Conservation (phyloP, 1,140 invertebrate species). For the Harpegnathos saltator region DNA sequence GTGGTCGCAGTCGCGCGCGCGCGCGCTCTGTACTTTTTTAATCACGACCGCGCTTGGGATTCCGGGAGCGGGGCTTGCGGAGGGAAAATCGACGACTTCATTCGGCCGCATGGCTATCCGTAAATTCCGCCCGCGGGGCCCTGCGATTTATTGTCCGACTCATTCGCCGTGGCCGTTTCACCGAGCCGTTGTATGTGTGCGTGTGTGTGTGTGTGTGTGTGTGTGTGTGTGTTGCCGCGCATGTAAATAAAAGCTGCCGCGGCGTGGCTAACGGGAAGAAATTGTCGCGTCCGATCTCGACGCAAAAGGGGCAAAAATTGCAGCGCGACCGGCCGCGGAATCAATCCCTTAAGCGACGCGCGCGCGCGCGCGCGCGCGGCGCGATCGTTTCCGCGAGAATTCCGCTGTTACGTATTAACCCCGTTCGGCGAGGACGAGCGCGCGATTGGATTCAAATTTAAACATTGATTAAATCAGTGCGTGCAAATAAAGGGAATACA, state of each 20-base stretch:
- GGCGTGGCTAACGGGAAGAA: conserved; percentile 31
- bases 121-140: conserved; percentile 29
- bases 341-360: neutral
- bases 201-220: too few relatives aligned
- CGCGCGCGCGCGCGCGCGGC: too few relatives aligned
- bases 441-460: conserved; percentile 54
- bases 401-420: conserved; percentile 41
- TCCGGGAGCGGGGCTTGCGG: conserved; percentile 3
- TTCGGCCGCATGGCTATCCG: conserved; percentile 21
- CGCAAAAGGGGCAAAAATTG: conserved; percentile 44
- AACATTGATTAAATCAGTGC: conserved; percentile 54
- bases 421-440: neutral
- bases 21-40: conserved; percentile 46
- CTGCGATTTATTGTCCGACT: conserved; percentile 57
- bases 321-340: conserved; percentile 10
- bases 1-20: neutral
- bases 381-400: conserved; percentile 24
- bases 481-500: conserved; percentile 43
- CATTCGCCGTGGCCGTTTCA: conserved; percentile 44
- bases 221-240: too few relatives aligned
- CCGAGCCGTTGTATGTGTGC: too few relatives aligned
- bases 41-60: conserved; percentile 29
- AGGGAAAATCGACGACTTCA: conserved; percentile 55
- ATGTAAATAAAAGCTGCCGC: conserved; percentile 54
- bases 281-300: conserved; percentile 25